Percentiles rank a stretch among this genome's conserved stretches.
Conservation (phyloP, 2,888 invertebrate genomes). For the Leucoma salicis region DNA sequence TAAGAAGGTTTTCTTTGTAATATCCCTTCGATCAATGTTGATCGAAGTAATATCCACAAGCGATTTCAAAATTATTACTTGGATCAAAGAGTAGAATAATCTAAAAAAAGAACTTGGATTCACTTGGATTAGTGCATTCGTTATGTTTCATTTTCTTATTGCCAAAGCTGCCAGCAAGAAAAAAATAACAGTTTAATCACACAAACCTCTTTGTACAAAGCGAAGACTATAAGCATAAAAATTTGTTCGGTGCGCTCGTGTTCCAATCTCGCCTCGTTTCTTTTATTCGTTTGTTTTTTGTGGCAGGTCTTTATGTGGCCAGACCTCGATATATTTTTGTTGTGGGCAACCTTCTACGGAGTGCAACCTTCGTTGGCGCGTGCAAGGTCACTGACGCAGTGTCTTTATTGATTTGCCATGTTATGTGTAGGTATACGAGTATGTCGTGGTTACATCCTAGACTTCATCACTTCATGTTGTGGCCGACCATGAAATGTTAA, state of each 20-base stretch:
- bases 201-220: conserved; percentile 31
- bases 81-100: too few species aligned
- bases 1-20: too few species aligned
- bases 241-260: conserved; percentile 52
- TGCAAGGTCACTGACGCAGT: conserved; percentile 70
- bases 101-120: too few species aligned
- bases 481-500: too few species aligned
- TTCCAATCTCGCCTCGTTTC: conserved; percentile 54
- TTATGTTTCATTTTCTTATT: conserved; percentile 19
- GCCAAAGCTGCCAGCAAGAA: conserved; percentile 21
- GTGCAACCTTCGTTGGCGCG: conserved; percentile 75
- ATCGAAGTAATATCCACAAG: too few species aligned
- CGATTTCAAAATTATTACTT: too few species aligned
- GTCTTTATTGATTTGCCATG: conserved; percentile 35
- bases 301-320: conserved; percentile 67
- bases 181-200: conserved; percentile 21
- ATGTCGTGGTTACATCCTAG: too few species aligned
- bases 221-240: conserved; percentile 37
- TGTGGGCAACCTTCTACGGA: conserved; percentile 58
- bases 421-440: too few species aligned
- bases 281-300: conserved; percentile 70
- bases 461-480: too few species aligned
- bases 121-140: too few species aligned
- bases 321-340: conserved; percentile 64
- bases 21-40: too few species aligned